A percentile compares a stretch with the other conserved stretches of the same genome.
Conservation (phyloP, 2,797 vertebrate genomes). For the Micropoecilia bifurca region DNA sequence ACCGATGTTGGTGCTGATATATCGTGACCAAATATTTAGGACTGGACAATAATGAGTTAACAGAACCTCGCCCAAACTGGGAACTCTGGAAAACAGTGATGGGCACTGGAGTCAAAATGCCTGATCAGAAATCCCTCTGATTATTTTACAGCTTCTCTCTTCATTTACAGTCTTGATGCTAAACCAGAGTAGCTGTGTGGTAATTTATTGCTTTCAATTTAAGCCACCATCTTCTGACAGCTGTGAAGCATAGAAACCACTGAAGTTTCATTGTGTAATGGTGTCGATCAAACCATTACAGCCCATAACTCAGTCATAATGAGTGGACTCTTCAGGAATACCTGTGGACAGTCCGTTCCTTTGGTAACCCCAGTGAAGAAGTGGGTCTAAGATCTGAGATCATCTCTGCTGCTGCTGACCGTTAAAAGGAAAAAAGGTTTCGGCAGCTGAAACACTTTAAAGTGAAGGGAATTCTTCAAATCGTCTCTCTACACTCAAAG, state of each 20-base stretch:
- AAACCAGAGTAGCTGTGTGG: not conserved
- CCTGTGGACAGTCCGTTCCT: slow-evolving; percentile 15
- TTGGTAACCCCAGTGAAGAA: slow-evolving; percentile 38
- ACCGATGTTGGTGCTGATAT: too few relatives aligned
- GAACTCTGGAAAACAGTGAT: not conserved
- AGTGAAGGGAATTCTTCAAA: slow-evolving; percentile 18
- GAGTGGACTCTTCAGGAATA: slow-evolving; percentile 59
- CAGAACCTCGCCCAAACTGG: not conserved
- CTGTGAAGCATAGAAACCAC: not conserved
- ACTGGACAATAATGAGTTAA: not conserved
- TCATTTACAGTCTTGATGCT: not conserved
- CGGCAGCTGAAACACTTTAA: slow-evolving; percentile 17
- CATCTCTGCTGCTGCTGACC: slow-evolving; percentile 1
- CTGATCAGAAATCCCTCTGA: not conserved
- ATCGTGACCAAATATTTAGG: not conserved
- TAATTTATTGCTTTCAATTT: not conserved
- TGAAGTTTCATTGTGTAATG: not conserved
- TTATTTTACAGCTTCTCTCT: not conserved
- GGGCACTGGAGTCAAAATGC: not conserved
- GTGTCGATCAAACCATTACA: not conserved
- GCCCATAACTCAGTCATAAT: not conserved
- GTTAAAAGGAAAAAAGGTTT: slow-evolving; percentile 5
- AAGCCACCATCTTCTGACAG: not conserved
- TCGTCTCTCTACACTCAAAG: slow-evolving; percentile 29
- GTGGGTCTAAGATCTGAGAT: not conserved